Base-by-base conservation (phyloP, 2,888 invertebrate genomes). In the Dasysyrphus tricinctus region DNA sequence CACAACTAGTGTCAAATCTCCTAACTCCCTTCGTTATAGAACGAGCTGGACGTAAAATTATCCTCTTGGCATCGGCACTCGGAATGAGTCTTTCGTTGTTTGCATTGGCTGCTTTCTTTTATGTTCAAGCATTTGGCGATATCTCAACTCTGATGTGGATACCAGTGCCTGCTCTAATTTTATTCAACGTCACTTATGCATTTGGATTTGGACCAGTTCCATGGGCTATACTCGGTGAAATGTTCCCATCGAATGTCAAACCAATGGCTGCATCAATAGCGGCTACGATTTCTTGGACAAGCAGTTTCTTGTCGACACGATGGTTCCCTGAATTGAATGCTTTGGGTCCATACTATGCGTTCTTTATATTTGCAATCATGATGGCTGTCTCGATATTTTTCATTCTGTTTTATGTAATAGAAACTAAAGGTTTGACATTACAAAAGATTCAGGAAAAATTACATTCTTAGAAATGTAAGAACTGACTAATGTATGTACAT, bases 351-450 rank as follows among this genome's bases (percentile, higher is more conserved):
- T 94, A 94, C 88, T 93, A 93, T 1, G 95, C 95, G 0, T 97
- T 96, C 93, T 95, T 96, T 94, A 92, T 96, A 49, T 97, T 96
- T 91, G 95, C 95, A 1, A 92, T 91, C 0, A 94, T 94, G 89
- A 95, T 95, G 88, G 88, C 94, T 0, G 90, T 92, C 0, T 93
- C 95, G 0, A 95, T 96, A 90, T 93, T 96, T 90, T 98, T 97
- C 92, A 95, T 96, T 0, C 91, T 95, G 69, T 94, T 96, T 88
- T 91, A 95, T 72, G 94, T 98, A n/a, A 97, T 98, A 2, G 98
- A 98, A 93, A 98, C 98, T 0, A 97, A 97, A 92, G 98, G 97
- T 59, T 96, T 96, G 93, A 96, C 96, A 89, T 94, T 97, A 89
- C 95, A 96, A 90, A 95, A 97, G 93, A 98, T 98, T 88, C 96